Base-by-base conservation (phyloP, 2,113 vertebrate species). In the Nothobranchius kuhntae region DNA sequence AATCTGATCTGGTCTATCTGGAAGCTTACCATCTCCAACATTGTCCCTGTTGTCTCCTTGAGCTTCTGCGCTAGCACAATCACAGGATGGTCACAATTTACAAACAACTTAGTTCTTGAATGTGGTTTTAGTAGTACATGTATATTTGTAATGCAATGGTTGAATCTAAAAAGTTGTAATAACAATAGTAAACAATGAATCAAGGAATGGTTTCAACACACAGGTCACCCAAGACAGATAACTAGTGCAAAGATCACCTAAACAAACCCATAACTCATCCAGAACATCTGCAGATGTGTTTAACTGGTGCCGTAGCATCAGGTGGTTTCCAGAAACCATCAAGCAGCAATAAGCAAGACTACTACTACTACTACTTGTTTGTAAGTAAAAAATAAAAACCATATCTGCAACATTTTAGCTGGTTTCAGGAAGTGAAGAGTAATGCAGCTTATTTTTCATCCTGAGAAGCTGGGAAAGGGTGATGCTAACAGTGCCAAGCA, bases 401-500 rank as follows among this genome's bases (percentile, higher is more conserved):
- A 70, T 68, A 61, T 54, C 65, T 56, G 65, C 68, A 61, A 61
- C 65, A 55, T 57, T 71, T 56, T 62, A 55, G 55, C 60, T 80
- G 79, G 54, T 82, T 72, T 79, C 44, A 75, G 68, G 71, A 71
- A 70, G 63, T 30, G 30, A 73, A 80, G 42, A 77, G 72, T 72
- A 64, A 78, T 59, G 74, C 79, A 77, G n/a, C 17, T 73, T 86
- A 69, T 72, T 73, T 11, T 15, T 56, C 58, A 76, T 82, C 87
- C 62, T 74, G 35, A 36, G 78, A 69, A 85, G 68, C 70, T 26
- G 47, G 64, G 55, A 83, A 77, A 86, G 71, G 77, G 70, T 78
- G 79, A 88, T 69, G 76, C 75, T 82, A 81, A 84, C 78, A 74
- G 84, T 78, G 80, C 78, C 69, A 73, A 78, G 76, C 76, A 71